Evolutionary conservation across 2,888 invertebrate genomes (phyloP).

Genomic region (Melanostoma mellinum): DNA sequence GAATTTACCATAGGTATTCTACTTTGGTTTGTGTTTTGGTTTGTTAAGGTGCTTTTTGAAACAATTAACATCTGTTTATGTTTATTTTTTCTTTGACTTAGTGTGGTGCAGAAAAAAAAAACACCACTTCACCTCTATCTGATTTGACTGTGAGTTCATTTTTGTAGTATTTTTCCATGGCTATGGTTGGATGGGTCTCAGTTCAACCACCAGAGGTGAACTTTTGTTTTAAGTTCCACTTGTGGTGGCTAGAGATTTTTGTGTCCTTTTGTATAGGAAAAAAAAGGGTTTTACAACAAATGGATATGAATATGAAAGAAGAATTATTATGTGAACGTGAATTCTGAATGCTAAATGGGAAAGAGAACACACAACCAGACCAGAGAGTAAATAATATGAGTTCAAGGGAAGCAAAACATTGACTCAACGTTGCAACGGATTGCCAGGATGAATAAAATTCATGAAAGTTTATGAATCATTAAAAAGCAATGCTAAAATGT

Average conservation of each 20-base stretch:
- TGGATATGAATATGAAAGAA: conserved; percentile 8
- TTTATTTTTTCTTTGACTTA: conserved; percentile 1
- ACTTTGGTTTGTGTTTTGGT: not conserved
- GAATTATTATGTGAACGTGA: conserved; percentile 1
- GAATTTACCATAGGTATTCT: conserved; percentile 14
- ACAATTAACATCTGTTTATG: conserved; percentile 61
- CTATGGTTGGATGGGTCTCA: conserved; percentile 44
- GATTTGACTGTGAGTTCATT: conserved; percentile 53
- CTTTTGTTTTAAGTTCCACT: conserved; percentile 41
- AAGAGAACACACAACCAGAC: not conserved
- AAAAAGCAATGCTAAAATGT: not conserved
- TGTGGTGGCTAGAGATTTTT: conserved; percentile 8
- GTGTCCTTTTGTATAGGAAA: conserved; percentile 1
- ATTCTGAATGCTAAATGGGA: conserved; percentile 24
- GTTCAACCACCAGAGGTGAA: conserved; percentile 67
- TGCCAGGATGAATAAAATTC: not conserved
- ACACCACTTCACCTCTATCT: conserved; percentile 10
- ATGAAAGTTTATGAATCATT: not conserved
- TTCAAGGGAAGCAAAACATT: conserved; percentile 4
- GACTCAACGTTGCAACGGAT: not conserved
- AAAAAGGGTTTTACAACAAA: conserved; percentile 9
- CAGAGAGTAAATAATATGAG: not conserved
- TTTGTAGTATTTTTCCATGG: conserved; percentile 26
- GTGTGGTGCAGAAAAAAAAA: conserved; percentile 43
- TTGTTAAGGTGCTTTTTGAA: conserved; percentile 31